Evolutionary conservation across 2,888 invertebrate genomes (phyloP), one percentile per base, ranked within the genome.

Genomic region (Ptychoptera albimana): DNA sequence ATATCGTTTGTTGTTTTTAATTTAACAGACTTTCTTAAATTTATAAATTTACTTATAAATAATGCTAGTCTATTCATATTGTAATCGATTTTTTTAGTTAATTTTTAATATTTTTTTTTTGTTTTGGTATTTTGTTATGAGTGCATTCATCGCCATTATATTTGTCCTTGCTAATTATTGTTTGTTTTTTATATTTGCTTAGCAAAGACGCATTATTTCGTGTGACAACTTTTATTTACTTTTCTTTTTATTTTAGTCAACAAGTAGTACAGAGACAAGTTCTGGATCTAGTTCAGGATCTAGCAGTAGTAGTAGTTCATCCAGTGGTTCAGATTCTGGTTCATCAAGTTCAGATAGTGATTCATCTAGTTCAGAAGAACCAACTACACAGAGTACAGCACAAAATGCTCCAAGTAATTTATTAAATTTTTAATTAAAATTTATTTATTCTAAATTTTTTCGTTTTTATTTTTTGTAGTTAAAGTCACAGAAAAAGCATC

Each of bases 281-380:
- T 77, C 80, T 30, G 78, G 72, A 7, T 75, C 78, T 9, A 69
- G 74, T 4, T 79, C 82, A 1, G 82, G 78, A 51, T 80, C 74
- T 1, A 69, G 74, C 2, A 42, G 30, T 35, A 70, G 77, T 0
- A 80, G 80, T 53, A 79, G 75, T 35, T 78, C 77, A 46, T 78
- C 81, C 1, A 78, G 76, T 48, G 77, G 75, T 45, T 79, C 81
- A 0, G 82, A 75, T 36, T 78, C 79, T 4, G 79, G 74, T 0
- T 77, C 75, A 2, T 75, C 77, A 35, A 79, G 77, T 53, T 75
- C 77, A 0, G 84, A 82, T 51, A 75, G 77, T 0, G 83, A 83
- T 50, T 78, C 82, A 1, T 78, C 79, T 1, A 69, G 70, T 2
- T 74, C 68, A 1, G 65, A 63, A 45, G 68, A 65, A 36, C 69